Evolutionary conservation across 2,113 vertebrate species (phyloP).

Genomic region (Bos indicus): DNA sequence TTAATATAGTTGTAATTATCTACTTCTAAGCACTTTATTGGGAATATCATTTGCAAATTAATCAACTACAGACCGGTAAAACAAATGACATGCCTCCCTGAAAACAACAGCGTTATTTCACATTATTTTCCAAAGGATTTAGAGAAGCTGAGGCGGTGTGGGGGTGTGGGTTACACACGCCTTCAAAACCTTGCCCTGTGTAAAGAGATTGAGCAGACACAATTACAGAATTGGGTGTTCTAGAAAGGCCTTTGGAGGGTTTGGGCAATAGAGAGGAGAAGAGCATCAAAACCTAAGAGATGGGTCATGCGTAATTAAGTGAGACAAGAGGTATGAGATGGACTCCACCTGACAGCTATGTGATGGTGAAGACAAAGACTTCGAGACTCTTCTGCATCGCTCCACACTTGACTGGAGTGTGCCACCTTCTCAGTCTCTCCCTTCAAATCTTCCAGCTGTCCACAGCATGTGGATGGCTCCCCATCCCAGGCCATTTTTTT

Average conservation of each 20-base stretch:
- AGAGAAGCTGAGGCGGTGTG: constrained; percentile 33
- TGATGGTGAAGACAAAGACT: background rate
- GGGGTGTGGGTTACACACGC: background rate
- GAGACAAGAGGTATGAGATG: background rate
- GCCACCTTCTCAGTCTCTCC: fast-evolving
- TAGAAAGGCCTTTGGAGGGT: background rate
- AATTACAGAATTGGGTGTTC: background rate
- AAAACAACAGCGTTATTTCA: constrained; percentile 83
- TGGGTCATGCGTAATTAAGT: background rate
- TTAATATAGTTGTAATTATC: constrained; percentile 99
- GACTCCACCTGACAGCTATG: background rate
- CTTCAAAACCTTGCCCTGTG: background rate
- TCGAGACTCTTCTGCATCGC: background rate
- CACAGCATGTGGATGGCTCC: fast-evolving
- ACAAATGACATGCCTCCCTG: constrained; percentile 85
- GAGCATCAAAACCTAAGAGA: background rate
- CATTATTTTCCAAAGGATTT: constrained; percentile 78
- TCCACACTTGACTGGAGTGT: background rate
- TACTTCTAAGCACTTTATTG: constrained; percentile 99
- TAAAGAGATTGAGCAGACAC: background rate
- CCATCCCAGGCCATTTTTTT: background rate
- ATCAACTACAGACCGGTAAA: constrained; percentile 92
- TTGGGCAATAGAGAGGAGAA: background rate
- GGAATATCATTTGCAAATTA: constrained; percentile 97
- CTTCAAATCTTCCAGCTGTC: background rate